Percentiles rank a stretch among this genome's conserved stretches.
Conservation (phyloP, 53 echinoderm and acorn worm genomes). For the Echinometra lucunter region DNA sequence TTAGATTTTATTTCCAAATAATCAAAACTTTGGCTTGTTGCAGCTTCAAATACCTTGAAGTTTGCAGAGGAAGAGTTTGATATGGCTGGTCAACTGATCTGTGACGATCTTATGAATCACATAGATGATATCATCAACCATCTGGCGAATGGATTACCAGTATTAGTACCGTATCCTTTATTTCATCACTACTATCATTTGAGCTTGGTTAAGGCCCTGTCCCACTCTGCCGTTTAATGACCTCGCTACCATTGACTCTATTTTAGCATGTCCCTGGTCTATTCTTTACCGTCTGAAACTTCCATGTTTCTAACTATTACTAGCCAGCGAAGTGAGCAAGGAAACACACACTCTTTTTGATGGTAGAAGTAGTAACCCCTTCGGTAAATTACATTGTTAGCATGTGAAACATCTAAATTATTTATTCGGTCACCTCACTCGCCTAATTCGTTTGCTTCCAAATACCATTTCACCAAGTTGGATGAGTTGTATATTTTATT, state of each 20-base stretch:
- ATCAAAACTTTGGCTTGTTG: not conserved
- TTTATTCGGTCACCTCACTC: too few species aligned
- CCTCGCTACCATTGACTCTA: not conserved
- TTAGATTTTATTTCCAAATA: not conserved
- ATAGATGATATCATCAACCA: slow-evolving; percentile 65
- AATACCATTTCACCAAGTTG: too few species aligned
- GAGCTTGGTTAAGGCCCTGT: not conserved
- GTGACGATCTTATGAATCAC: slow-evolving; percentile 71
- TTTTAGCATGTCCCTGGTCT: not conserved
- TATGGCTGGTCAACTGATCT: slow-evolving; percentile 65
- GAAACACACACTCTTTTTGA: too few species aligned
- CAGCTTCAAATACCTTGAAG: slow-evolving; percentile 82
- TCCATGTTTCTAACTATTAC: too few species aligned
- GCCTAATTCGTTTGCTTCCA: too few species aligned
- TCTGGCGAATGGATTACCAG: slow-evolving; percentile 75
- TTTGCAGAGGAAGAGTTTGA: slow-evolving; percentile 70
- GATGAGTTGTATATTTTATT: too few species aligned
- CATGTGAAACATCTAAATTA: too few species aligned
- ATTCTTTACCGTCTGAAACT: not conserved
- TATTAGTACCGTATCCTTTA: slow-evolving; percentile 98
- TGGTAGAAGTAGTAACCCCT: too few species aligned
- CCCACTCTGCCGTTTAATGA: too few species aligned
- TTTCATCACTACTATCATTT: not conserved
- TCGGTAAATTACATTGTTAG: too few species aligned
- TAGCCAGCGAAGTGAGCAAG: too few species aligned